Conservation (phyloP, 2,113 vertebrate genomes). For the Grallaria varia region DNA sequence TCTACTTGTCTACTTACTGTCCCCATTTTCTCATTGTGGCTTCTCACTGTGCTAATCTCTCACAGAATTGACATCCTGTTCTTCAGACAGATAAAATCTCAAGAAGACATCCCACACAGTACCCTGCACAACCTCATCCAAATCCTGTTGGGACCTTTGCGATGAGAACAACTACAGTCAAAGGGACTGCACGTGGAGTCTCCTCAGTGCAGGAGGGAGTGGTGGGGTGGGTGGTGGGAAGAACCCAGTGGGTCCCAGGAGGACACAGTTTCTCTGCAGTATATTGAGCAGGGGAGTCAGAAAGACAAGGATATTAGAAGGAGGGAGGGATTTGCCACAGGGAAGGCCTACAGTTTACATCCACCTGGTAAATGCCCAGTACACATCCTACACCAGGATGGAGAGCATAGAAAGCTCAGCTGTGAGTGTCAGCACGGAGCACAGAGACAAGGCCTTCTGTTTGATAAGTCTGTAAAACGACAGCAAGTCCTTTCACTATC, state of each 20-base stretch:
- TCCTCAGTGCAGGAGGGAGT: background rate
- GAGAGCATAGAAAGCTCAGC: background rate
- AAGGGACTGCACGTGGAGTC: accelerated
- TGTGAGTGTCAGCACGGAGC: background rate
- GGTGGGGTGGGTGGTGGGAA: background rate
- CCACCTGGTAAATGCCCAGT: background rate
- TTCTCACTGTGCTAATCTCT: background rate
- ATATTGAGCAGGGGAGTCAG: background rate
- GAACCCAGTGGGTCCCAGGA: background rate
- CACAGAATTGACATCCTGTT: background rate
- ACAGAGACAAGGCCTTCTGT: background rate
- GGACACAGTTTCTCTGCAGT: background rate
- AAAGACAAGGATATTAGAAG: background rate
- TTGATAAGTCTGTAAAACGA: background rate
- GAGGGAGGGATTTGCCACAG: background rate
- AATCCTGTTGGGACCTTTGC: background rate
- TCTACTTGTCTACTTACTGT: background rate
- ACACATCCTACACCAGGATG: background rate
- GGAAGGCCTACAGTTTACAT: background rate
- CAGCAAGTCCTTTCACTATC: background rate
- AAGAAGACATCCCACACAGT: background rate
- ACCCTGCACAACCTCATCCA: background rate
- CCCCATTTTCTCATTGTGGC: accelerated
- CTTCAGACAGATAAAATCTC: background rate
- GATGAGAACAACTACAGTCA: background rate